Base-by-base conservation (phyloP, 2,797 vertebrate genomes). In the Meriones psammophilus region DNA sequence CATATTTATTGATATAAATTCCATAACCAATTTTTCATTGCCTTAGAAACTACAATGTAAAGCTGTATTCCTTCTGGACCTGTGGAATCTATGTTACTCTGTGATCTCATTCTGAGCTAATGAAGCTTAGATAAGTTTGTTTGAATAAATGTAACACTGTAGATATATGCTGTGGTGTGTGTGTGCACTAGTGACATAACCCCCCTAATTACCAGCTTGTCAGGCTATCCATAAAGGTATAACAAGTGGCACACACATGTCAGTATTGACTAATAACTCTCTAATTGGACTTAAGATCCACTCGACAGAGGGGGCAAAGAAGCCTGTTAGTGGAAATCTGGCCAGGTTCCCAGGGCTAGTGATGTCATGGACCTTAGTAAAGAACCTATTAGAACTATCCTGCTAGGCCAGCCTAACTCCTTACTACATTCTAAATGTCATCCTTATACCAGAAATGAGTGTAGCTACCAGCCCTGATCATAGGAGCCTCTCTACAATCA, bases 1-100 rank as follows among this genome's bases (percentile, higher is more conserved):
- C 54, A 15, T 58, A 94, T 92, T 95, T 92, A 88, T 76, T 79
- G 8, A 28, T 1, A 83, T 88, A 93, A 92, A 92, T 95, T 39
- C 78, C 46, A 95, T 6, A 88, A 60, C 24, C 88, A 83, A 14
- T 84, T 94, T 97, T 94, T 89, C 69, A 89, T 58, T 30, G 4
- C 22, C n/a, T 95, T 92, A 50, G 68, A 78, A 89, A 92, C 83
- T 83, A 74, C n/a, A 69, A 26, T 33, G 36, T 94, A 79, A 71
- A 22, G 64, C 24, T 94, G 3, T 69, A 68, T 50, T 78, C 42
- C 42, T 92, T 14, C n/a, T 94, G 26, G 46, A 28, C 33, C 64
- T 73, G 0, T 86, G 76, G 13, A 78, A 83, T 74, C 42, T 81
- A 30, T 7, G 7, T 91, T 76, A 54, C 5, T 77, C 46, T 96